A percentile compares a stretch with the other conserved stretches of the same genome.
phyloP scores from a whole-genome alignment of 2,888 invertebrate genomes.

The Pediacus dermestoides region DNA sequence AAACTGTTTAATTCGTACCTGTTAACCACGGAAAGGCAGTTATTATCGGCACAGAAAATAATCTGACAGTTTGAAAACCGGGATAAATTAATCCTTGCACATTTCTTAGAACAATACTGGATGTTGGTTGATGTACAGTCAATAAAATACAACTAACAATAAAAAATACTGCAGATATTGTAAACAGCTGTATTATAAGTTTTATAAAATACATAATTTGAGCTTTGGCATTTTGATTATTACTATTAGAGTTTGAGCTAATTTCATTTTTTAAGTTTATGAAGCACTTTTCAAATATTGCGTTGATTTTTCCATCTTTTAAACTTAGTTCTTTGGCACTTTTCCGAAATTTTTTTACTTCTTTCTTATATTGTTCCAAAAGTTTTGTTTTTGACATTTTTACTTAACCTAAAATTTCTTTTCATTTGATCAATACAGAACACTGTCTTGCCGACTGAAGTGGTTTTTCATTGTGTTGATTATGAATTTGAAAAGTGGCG shows the following conservation, averaged over 20 bases:
- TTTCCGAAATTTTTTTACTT: slow-evolving; percentile 57
- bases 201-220: slow-evolving; percentile 22
- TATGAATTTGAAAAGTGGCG: too few relatives aligned
- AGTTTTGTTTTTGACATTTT: slow-evolving; percentile 45
- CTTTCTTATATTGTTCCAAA: slow-evolving; percentile 54
- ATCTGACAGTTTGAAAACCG: slow-evolving; percentile 68
- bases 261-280: slow-evolving; percentile 44
- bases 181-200: slow-evolving; percentile 28
- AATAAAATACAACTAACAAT: slow-evolving; percentile 50
- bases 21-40: slow-evolving; percentile 69
- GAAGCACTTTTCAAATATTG: slow-evolving; percentile 59
- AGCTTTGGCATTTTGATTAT: slow-evolving; percentile 23
- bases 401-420: slow-evolving; percentile 29
- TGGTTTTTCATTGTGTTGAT: too few relatives aligned
- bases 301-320: slow-evolving; percentile 60
- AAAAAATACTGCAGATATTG: slow-evolving; percentile 42
- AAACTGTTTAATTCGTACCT: slow-evolving; percentile 56
- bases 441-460: too few relatives aligned
- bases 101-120: slow-evolving; percentile 65
- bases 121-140: slow-evolving; percentile 61
- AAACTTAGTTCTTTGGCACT: slow-evolving; percentile 59
- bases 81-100: slow-evolving; percentile 80
- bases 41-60: slow-evolving; percentile 72
- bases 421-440: too few relatives aligned
- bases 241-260: slow-evolving; percentile 21